These are phyloP conservation scores for Hirudinaria manillensis DNA, from an alignment of 2,888 invertebrate genomes.

Conservation along the genomic window DNA sequence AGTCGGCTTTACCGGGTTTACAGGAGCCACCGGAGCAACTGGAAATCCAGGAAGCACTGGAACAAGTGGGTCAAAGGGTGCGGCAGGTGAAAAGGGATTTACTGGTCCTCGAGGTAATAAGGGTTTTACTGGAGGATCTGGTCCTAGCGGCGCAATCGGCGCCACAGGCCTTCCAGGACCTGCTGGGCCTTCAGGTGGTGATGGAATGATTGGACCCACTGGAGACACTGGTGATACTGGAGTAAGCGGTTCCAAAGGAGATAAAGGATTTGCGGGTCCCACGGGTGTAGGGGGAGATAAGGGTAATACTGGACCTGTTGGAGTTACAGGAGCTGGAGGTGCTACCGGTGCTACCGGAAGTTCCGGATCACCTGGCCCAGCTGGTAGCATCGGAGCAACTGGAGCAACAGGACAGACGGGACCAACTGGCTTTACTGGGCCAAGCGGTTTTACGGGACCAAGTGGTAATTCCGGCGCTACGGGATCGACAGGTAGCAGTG, in stretches of 20 bases:
- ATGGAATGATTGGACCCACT: slow-evolving; percentile 15
- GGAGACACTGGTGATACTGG: slow-evolving; percentile 10
- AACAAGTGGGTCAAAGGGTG: background rate
- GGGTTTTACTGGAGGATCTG: background rate
- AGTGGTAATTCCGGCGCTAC: slow-evolving; percentile 33
- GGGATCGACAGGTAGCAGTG: slow-evolving; percentile 17
- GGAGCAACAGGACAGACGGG: slow-evolving; percentile 30
- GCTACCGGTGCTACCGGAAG: slow-evolving; percentile 26
- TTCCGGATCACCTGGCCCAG: slow-evolving; percentile 18
- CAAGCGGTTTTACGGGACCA: slow-evolving; percentile 26
- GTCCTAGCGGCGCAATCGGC: background rate
- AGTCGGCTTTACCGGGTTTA: background rate
- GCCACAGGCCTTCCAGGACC: slow-evolving; percentile 23
- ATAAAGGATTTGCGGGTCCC: too few relatives aligned
- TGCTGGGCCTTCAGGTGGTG: slow-evolving; percentile 18
- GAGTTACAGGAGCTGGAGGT: slow-evolving; percentile 27
- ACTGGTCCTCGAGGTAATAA: slow-evolving; percentile 16
- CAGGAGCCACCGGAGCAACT: slow-evolving; percentile 20
- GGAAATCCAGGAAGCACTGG: slow-evolving; percentile 16
- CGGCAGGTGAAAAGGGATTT: background rate
- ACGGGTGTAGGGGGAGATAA: too few relatives aligned
- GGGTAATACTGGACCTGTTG: background rate
- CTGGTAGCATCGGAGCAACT: background rate
- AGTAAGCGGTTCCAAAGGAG: too few relatives aligned
- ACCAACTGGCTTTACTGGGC: slow-evolving; percentile 14